Evolutionary conservation across 2,888 invertebrate genomes (phyloP).

Genomic region (Halictus quadricinctus): DNA sequence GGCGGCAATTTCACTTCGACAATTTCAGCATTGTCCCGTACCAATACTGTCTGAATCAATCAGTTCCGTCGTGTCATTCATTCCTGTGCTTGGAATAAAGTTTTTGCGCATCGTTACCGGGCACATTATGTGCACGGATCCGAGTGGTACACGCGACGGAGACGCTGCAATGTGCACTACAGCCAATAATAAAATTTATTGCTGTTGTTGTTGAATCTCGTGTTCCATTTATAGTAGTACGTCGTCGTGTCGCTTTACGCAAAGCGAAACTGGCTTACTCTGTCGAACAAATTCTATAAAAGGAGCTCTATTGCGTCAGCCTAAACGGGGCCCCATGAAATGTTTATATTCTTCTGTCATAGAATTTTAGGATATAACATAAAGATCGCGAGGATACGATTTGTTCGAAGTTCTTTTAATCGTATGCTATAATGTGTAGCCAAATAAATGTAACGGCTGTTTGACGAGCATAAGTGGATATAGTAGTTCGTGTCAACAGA

Average conservation of each 20-base stretch:
- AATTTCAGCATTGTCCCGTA: not conserved
- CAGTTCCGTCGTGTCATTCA: constrained; percentile 38
- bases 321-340: not conserved
- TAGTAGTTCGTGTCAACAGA: constrained; percentile 15
- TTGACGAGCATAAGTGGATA: constrained; percentile 46
- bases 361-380: too few relatives aligned
- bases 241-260: not conserved
- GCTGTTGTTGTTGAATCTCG: constrained; percentile 35
- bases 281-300: constrained; percentile 12
- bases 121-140: constrained; percentile 57
- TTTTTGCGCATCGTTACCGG: constrained; percentile 23
- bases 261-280: constrained; percentile 24
- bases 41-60: not conserved
- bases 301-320: not conserved
- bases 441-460: not conserved
- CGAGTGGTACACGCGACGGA: constrained; percentile 25
- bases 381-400: not conserved
- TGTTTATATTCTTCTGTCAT: not conserved
- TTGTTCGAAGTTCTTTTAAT: not conserved
- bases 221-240: constrained; percentile 8
- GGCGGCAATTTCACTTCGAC: constrained; percentile 2
- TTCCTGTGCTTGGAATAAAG: constrained; percentile 35
- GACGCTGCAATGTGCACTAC: constrained; percentile 35
- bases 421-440: not conserved
- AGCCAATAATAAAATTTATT: constrained; percentile 63